These are phyloP conservation scores for Cotesia chilonis DNA, from an alignment of 1,140 invertebrate genomes.

Conservation along the genomic window DNA sequence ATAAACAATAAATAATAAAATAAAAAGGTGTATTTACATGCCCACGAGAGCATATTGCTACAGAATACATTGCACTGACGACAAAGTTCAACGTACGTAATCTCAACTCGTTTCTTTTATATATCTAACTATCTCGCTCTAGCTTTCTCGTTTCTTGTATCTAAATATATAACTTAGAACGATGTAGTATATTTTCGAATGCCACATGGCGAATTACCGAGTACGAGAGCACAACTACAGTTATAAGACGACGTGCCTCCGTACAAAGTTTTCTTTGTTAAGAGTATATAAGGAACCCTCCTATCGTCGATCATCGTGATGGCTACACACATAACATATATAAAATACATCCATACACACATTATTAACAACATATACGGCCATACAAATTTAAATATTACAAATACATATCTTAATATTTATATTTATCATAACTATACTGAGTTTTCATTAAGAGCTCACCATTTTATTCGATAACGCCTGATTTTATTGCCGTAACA, in stretches of 20 bases:
- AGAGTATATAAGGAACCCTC: conserved; percentile 8
- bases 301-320: neutral
- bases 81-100: conserved; percentile 39
- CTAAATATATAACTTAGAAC: conserved; percentile 40
- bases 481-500: too few relatives aligned
- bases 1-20: neutral
- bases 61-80: conserved; percentile 15
- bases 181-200: conserved; percentile 34
- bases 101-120: conserved; percentile 24
- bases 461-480: too few relatives aligned
- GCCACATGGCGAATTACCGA: conserved; percentile 38
- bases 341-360: neutral
- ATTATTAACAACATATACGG: neutral
- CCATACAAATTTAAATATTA: conserved; percentile 15
- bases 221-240: conserved; percentile 20
- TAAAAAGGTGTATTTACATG: neutral
- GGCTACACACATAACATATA: too few relatives aligned
- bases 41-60: neutral
- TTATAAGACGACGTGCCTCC: conserved; percentile 17
- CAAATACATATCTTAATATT: conserved; percentile 16
- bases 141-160: conserved; percentile 32
- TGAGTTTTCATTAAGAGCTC: neutral
- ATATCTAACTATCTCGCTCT: conserved; percentile 29
- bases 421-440: neutral
- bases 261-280: conserved; percentile 29